phyloP scores from a whole-genome alignment of 2,888 invertebrate species.

The Agriopis leucophaearia region DNA sequence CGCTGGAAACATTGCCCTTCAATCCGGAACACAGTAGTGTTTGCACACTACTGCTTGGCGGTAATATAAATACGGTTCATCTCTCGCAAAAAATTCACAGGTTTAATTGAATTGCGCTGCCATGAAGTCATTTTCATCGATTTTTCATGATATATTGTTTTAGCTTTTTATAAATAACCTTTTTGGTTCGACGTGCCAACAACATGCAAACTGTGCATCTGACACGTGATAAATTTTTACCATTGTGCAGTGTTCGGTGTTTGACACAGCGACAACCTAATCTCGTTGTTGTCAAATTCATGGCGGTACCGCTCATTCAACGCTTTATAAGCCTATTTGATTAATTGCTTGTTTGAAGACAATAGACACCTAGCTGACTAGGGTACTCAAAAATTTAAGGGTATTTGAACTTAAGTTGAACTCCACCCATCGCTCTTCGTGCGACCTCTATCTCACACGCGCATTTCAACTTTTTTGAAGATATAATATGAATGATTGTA shows the following conservation, averaged over 20 bases:
- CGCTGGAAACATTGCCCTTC: no score
- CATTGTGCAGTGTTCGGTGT: conserved; percentile 27
- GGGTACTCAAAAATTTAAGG: conserved; percentile 31
- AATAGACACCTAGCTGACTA: conserved; percentile 46
- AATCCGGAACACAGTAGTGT: no score
- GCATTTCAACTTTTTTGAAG: no score
- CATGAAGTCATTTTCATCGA: no score
- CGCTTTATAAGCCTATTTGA: conserved; percentile 61
- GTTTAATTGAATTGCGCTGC: no score
- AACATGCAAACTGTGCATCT: conserved; percentile 10
- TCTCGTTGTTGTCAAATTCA: conserved; percentile 65
- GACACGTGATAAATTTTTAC: conserved; percentile 29
- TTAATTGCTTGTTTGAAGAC: conserved; percentile 60
- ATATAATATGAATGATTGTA: no score
- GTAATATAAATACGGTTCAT: no score
- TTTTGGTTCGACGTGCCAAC: neutral
- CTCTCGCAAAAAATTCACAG: no score
- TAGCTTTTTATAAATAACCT: no score
- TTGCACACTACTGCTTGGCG: no score
- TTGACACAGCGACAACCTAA: conserved; percentile 48
- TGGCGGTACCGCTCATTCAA: conserved; percentile 52
- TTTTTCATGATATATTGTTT: no score
- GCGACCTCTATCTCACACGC: no score
- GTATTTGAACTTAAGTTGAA: neutral
- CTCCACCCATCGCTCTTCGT: neutral